These are phyloP conservation scores for Chelonoidis abingdonii DNA, from an alignment of 2,113 vertebrate species.

Conservation along the genomic window DNA sequence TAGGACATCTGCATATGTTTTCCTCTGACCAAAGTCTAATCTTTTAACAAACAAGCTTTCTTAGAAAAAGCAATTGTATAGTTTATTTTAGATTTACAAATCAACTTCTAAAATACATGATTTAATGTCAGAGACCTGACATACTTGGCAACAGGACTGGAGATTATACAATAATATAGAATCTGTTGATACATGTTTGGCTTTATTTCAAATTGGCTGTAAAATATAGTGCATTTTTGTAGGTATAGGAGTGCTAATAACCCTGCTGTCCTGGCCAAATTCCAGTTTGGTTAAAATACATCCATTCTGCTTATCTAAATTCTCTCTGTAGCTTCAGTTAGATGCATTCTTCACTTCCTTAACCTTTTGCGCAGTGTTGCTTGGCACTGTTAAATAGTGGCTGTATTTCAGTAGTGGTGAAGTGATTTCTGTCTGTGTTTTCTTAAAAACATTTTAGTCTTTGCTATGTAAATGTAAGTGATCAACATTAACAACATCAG, in stretches of 20 bases:
- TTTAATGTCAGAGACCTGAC: conserved; percentile 11
- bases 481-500: not conserved
- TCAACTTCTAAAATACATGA: not conserved
- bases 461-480: not conserved
- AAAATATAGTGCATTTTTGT: not conserved
- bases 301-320: conserved; percentile 14
- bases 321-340: conserved; percentile 6
- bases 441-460: not conserved
- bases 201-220: conserved; percentile 18
- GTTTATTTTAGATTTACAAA: conserved; percentile 27
- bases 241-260: not conserved
- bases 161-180: rapidly evolving
- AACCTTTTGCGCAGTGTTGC: not conserved
- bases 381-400: not conserved
- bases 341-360: not conserved
- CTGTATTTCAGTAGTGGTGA: not conserved
- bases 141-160: conserved; percentile 14
- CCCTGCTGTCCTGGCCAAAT: not conserved
- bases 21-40: not conserved
- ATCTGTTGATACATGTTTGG: conserved; percentile 24
- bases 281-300: conserved; percentile 16
- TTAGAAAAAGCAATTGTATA: conserved; percentile 6
- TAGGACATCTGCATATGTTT: conserved; percentile 5
- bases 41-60: not conserved
- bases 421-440: not conserved